Evolutionary conservation across 2,113 vertebrate species (phyloP), one percentile per base, ranked within the genome.

Genomic region (Cathartes aura): DNA sequence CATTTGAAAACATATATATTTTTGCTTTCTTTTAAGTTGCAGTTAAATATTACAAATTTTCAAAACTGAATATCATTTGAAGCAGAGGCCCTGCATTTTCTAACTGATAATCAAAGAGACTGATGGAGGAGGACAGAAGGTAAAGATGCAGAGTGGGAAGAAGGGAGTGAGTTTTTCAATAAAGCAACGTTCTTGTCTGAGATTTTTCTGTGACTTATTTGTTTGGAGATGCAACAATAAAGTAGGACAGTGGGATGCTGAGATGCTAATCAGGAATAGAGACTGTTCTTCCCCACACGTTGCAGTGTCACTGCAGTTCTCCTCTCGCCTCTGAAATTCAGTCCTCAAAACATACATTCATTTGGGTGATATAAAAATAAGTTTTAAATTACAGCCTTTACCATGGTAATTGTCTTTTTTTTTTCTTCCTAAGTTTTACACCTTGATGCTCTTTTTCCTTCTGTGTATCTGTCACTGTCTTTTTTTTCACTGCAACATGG

Each of bases 191-290:
- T 81, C 18, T 91, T 75, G 15, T 47, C 72, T 85, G 53, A 87
- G 38, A 30, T 79, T 66, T 43, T 52, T 71, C 68, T 79, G 64
- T 89, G 72, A 82, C 34, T 82, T 90, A 56, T 82, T 87, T 93
- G 8, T 95, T 87, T 92, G 62, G 60, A 97, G 68, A 87, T 42
- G 59, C 55, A 92, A 92, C 64, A 94, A 79, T 84, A 72, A 84
- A 87, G 27, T 27, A 87, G 60, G 90, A 89, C 83, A 93, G 86
- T 72, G 60, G 60, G 76, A 84, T 92, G 68, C 60, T 84, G 87
- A 92, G 68, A 87, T 87, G 50, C 24, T 95, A 87, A 82, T 95
- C 75, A 71, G 60, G 23, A 91, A 63, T 12, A 92, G 72, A 78
- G 36, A 53, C 52, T 89, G 32, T 16, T 93, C 59, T 89, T 76